A percentile compares a stretch with the other conserved stretches of the same genome.
These are phyloP conservation scores for Bombycilla garrulus DNA, from an alignment of 2,113 vertebrate genomes.

Conservation along the genomic window DNA sequence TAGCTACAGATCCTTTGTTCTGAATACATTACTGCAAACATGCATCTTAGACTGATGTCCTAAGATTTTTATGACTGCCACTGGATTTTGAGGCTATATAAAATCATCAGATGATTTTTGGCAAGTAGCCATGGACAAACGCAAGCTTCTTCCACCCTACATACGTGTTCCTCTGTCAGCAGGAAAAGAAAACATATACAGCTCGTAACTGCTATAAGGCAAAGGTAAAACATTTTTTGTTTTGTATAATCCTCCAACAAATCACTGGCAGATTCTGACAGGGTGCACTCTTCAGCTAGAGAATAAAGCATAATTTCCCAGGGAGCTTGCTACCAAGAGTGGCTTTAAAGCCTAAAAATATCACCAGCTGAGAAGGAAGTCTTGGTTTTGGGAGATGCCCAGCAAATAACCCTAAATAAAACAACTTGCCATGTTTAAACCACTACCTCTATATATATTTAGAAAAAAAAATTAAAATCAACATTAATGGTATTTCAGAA, in stretches of 20 bases:
- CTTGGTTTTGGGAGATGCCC: slow-evolving; percentile 11
- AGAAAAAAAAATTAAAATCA: neutral
- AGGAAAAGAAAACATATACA: neutral
- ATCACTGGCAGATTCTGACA: neutral
- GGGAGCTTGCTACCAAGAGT: neutral
- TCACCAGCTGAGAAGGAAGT: slow-evolving; percentile 16
- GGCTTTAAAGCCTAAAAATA: slow-evolving; percentile 43
- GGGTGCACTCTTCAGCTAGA: neutral
- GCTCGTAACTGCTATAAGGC: neutral
- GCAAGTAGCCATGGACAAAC: neutral
- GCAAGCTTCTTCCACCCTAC: neutral
- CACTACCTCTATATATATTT: neutral
- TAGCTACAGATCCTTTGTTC: neutral
- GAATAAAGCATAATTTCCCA: neutral
- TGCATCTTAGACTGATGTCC: neutral
- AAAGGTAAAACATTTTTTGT: neutral
- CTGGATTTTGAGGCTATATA: neutral
- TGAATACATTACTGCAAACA: neutral
- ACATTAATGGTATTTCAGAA: neutral
- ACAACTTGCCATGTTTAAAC: neutral
- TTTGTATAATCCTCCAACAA: neutral
- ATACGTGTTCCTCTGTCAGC: accelerated
- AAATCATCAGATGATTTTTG: neutral
- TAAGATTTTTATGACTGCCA: neutral
- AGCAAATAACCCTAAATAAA: slow-evolving; percentile 9